phyloP scores from a whole-genome alignment of 2,113 vertebrate genomes.

The Ceyx margarethae region DNA sequence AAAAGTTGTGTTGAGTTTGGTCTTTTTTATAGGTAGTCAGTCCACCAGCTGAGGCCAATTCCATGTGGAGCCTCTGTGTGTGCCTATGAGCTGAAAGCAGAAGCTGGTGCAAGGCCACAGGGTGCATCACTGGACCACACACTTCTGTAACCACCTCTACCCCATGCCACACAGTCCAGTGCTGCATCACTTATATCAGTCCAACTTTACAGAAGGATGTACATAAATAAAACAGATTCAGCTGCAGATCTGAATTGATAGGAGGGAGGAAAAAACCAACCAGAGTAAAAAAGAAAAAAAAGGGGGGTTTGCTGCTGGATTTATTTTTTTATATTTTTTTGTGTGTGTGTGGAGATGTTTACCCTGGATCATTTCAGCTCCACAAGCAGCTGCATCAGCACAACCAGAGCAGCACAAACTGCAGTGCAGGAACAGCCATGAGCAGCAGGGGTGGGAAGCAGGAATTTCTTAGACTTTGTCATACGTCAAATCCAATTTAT shows the following conservation, averaged over 20 bases:
- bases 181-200: not conserved
- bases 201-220: not conserved
- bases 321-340: not conserved
- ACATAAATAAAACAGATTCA: not conserved
- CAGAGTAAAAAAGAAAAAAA: not conserved
- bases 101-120: not conserved
- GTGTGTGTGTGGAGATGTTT: not conserved
- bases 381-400: not conserved
- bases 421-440: not conserved
- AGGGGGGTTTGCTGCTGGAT: not conserved
- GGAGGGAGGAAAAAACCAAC: not conserved
- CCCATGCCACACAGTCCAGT: not conserved
- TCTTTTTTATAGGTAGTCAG: not conserved
- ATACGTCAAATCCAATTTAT: slow-evolving; percentile 11
- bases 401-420: not conserved
- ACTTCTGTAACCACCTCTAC: not conserved
- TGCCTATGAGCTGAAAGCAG: not conserved
- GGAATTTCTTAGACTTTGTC: slow-evolving; percentile 9
- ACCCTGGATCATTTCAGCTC: not conserved
- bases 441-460: not conserved
- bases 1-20: not conserved
- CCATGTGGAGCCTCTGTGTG: not conserved
- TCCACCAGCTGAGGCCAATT: not conserved
- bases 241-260: not conserved
- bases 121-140: not conserved